These are phyloP conservation scores for Standfussiana lucernea DNA, from an alignment of 2,888 invertebrate species.

Conservation along the genomic window DNA sequence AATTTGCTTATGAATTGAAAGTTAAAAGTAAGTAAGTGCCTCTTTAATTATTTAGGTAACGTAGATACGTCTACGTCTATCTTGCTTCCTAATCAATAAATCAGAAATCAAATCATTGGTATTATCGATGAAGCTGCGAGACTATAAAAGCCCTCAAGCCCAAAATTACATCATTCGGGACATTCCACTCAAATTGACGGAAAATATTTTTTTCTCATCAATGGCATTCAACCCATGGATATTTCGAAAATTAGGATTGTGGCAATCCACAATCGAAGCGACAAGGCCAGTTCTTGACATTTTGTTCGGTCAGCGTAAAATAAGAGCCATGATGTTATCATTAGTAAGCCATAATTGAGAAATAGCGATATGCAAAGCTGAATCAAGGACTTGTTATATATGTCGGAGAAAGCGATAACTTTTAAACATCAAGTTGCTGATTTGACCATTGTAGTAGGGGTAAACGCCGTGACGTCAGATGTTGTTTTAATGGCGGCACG, in stretches of 20 bases:
- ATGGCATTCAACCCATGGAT: neutral
- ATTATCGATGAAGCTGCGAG: too few species aligned
- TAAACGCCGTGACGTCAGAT: too few species aligned
- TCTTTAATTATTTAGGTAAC: neutral
- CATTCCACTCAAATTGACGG: neutral
- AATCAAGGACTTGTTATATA: slow-evolving; percentile 32
- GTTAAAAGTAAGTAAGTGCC: neutral
- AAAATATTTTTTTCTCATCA: neutral
- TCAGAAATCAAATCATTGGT: neutral
- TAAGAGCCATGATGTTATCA: slow-evolving; percentile 26
- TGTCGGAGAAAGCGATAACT: too few species aligned
- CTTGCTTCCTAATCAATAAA: neutral
- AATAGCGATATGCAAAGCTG: slow-evolving; percentile 16
- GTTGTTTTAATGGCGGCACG: too few species aligned
- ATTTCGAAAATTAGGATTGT: slow-evolving; percentile 22
- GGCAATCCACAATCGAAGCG: slow-evolving; percentile 23
- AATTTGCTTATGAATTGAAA: neutral
- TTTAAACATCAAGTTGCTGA: too few species aligned
- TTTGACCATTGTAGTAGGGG: too few species aligned
- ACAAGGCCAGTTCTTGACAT: slow-evolving; percentile 48
- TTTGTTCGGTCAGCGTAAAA: slow-evolving; percentile 44
- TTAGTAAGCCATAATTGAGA: slow-evolving; percentile 26
- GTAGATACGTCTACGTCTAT: neutral
- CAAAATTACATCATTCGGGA: neutral
- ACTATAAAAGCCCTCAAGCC: neutral